A percentile compares a stretch with the other conserved stretches of the same genome.
Conservation (phyloP, 2,797 vertebrate genomes). For the Pangasius sanitwongsei region DNA sequence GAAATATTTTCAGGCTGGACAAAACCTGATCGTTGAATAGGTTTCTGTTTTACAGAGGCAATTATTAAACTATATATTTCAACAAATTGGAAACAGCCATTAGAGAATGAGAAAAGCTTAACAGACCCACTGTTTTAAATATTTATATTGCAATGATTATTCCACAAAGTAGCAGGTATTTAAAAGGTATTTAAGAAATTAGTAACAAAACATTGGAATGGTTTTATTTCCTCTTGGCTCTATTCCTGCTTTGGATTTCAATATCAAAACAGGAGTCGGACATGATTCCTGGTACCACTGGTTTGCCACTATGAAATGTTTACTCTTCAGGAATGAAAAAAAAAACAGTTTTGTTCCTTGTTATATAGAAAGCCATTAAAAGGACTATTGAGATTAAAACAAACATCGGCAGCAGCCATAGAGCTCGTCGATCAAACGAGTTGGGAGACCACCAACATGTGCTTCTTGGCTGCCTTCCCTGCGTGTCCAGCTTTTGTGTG, state of each 20-base stretch:
- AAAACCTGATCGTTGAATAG: slow-evolving; percentile 16
- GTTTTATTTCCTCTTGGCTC: slow-evolving; percentile 22
- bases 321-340: slow-evolving; percentile 29
- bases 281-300: slow-evolving; percentile 11
- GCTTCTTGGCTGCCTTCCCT: slow-evolving; percentile 53
- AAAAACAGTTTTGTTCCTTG: slow-evolving; percentile 45
- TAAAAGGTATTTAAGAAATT: slow-evolving; percentile 26
- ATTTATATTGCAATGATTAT: slow-evolving; percentile 9
- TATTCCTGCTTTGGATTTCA: not conserved
- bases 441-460: slow-evolving; percentile 64
- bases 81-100: slow-evolving; percentile 15
- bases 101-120: not conserved
- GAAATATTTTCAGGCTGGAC: slow-evolving; percentile 21
- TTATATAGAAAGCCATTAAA: slow-evolving; percentile 54
- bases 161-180: slow-evolving; percentile 14
- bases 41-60: slow-evolving; percentile 27
- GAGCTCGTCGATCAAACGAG: slow-evolving; percentile 59
- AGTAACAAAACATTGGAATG: slow-evolving; percentile 20
- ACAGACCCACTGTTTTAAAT: slow-evolving; percentile 7
- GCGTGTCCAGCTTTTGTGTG: slow-evolving; percentile 57
- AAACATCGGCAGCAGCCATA: slow-evolving; percentile 61
- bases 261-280: slow-evolving; percentile 26
- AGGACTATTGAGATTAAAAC: slow-evolving; percentile 58
- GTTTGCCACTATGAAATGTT: slow-evolving; percentile 45
- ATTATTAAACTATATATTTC: slow-evolving; percentile 19